Percentiles rank a stretch among this genome's conserved stretches.
These are phyloP conservation scores for Seriola quinqueradiata DNA, from an alignment of 2,113 vertebrate genomes.

Conservation along the genomic window DNA sequence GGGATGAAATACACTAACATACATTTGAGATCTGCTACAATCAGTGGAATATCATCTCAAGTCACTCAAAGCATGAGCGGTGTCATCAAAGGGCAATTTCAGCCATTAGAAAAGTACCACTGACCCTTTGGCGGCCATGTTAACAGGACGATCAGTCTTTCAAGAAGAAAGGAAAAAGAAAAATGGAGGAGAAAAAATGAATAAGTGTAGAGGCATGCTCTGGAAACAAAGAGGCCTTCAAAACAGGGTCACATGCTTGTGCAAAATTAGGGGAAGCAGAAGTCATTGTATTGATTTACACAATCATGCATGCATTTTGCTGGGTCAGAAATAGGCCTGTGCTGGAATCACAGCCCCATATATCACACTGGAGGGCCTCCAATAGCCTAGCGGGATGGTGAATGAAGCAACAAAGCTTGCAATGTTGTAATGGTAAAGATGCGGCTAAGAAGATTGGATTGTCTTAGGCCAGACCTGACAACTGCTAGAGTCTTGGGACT, in stretches of 20 bases:
- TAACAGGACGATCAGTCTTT: constrained; percentile 73
- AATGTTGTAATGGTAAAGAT: constrained; percentile 71
- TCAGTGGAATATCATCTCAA: constrained; percentile 18
- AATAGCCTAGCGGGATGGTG: constrained; percentile 45
- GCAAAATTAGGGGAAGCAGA: constrained; percentile 76
- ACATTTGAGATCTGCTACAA: constrained; percentile 5
- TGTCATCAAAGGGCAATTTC: constrained; percentile 66
- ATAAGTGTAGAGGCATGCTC: constrained; percentile 74
- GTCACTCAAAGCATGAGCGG: constrained; percentile 30
- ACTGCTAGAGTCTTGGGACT: constrained; percentile 62
- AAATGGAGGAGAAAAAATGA: constrained; percentile 67
- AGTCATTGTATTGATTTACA: constrained; percentile 85
- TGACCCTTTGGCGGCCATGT: constrained; percentile 67
- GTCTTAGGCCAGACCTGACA: constrained; percentile 65
- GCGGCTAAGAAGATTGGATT: constrained; percentile 65
- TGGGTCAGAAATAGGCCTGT: constrained; percentile 65
- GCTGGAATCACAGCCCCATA: constrained; percentile 61
- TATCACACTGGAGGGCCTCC: constrained; percentile 60
- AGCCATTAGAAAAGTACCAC: constrained; percentile 68
- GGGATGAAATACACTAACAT: neutral
- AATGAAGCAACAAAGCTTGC: constrained; percentile 62
- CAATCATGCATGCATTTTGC: constrained; percentile 71
- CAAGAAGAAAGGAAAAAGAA: constrained; percentile 56
- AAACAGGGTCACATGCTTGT: constrained; percentile 79
- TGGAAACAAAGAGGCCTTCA: constrained; percentile 84